phyloP scores from a whole-genome alignment of 2,888 invertebrate genomes.

The Chrysolina haemoptera region DNA sequence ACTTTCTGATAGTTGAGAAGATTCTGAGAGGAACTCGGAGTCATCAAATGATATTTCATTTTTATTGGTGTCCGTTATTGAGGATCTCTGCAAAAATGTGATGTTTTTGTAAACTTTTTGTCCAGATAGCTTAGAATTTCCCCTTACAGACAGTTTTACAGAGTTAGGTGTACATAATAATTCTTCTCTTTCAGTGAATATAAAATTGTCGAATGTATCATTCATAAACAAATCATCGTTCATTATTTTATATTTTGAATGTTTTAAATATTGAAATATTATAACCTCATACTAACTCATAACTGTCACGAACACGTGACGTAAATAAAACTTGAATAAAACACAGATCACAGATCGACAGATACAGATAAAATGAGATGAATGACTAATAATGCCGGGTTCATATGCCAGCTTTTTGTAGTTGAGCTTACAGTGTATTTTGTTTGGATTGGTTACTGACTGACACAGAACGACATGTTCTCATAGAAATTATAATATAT shows the following conservation, averaged over 20 bases:
- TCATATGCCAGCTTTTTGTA: no score
- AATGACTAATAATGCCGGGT: no score
- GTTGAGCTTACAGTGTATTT: no score
- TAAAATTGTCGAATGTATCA: constrained; percentile 61
- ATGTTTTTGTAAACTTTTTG: not conserved
- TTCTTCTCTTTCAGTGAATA: constrained; percentile 47
- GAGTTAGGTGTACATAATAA: not conserved
- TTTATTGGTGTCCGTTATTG: constrained; percentile 18
- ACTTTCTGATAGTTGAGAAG: constrained; percentile 7
- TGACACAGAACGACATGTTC: no score
- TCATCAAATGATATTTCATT: constrained; percentile 60
- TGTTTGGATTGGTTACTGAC: no score
- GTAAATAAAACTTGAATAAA: no score
- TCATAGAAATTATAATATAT: no score
- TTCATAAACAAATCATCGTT: constrained; percentile 55
- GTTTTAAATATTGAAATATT: not conserved
- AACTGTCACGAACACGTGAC: no score
- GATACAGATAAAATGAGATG: no score
- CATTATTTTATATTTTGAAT: constrained; percentile 27
- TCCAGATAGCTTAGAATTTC: not conserved
- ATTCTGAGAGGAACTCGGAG: constrained; percentile 54
- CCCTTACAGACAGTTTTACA: not conserved
- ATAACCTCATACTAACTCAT: no score
- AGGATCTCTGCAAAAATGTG: not conserved
- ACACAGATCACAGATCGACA: no score